phyloP scores from a whole-genome alignment of 2,797 vertebrate genomes.

The Hipposideros larvatus region DNA sequence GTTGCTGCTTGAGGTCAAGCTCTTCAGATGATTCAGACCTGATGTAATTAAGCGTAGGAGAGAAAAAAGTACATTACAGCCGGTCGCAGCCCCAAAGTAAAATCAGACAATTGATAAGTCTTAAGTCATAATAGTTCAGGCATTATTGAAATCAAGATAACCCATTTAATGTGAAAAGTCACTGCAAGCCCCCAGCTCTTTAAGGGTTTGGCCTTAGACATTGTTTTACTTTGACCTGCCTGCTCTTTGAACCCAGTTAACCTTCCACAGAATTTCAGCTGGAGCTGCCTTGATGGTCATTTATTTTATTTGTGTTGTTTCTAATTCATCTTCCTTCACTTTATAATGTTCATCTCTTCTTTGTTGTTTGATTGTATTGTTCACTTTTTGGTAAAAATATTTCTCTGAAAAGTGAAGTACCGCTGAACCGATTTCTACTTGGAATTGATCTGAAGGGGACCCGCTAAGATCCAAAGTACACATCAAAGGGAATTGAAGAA shows the following conservation, averaged over 20 bases:
- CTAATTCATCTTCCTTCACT: neutral
- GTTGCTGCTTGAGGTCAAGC: conserved; percentile 21
- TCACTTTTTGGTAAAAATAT: neutral
- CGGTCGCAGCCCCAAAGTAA: neutral
- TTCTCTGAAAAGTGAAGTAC: conserved; percentile 34
- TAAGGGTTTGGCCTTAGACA: neutral
- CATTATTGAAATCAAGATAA: neutral
- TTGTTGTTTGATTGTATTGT: neutral
- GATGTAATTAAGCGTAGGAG: neutral
- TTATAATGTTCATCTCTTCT: neutral
- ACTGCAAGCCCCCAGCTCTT: neutral
- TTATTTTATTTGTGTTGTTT: neutral
- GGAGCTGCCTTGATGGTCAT: neutral
- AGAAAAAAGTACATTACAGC: neutral
- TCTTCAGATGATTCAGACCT: conserved; percentile 10
- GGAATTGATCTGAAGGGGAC: neutral
- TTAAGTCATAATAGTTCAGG: conserved; percentile 7
- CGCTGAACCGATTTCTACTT: neutral
- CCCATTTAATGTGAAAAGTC: conserved; percentile 30
- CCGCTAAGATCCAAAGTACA: neutral
- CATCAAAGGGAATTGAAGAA: neutral
- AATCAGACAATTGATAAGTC: neutral
- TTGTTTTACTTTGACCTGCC: conserved; percentile 9
- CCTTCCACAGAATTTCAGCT: neutral
- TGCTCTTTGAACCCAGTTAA: neutral